Base-by-base conservation (phyloP, 2,888 invertebrate species). In the Rotaria socialis region DNA sequence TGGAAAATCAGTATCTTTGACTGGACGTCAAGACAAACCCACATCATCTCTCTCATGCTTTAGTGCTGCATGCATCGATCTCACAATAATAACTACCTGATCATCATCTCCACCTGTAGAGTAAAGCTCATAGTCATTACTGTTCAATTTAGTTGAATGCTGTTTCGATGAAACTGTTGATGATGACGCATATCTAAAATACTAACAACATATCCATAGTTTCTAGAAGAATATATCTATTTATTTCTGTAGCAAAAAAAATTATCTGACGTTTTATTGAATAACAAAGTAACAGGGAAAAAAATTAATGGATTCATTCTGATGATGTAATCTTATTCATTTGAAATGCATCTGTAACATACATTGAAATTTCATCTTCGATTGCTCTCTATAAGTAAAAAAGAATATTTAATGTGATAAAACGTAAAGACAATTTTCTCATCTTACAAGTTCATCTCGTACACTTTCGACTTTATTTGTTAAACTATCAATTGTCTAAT, bases 401-500 rank as follows among this genome's bases (percentile, higher is more conserved):
- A 27, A 16, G 22, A 0, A 0, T 27, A 14, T 43, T 24, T 27
- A 43, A 47, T 43, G 43, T 41, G 24, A 22, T n/a, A 41, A 41
- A 43, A 22, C 8, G 6, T 2, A 43, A 43, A 41, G 3, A 41
- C 27, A 41, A 10, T 10, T 41, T 8, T 19, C 22, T 74, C 14
- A 19, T 35, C 80, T 80, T 80, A 80, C 80, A n/a, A 80, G 47
- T 80, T 80, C 80, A 47, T 43, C n/a, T 10, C n/a, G 43, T 24
- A 80, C 47, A 47, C 19, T 43, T 11, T 80, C 80, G 24, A 47
- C 24, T 80, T 80, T 80, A 7, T 41, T 22, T 80, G 80, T 80
- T 47, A 80, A 80, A n/a, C 80, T 80, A n/a, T 80, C 80, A n/a
- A 43, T 80, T 47, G 80, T 80, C 67, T 67, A 67, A 19, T 47